Base-by-base conservation (phyloP, 1,140 invertebrate species). In the Charaxes varanes region DNA sequence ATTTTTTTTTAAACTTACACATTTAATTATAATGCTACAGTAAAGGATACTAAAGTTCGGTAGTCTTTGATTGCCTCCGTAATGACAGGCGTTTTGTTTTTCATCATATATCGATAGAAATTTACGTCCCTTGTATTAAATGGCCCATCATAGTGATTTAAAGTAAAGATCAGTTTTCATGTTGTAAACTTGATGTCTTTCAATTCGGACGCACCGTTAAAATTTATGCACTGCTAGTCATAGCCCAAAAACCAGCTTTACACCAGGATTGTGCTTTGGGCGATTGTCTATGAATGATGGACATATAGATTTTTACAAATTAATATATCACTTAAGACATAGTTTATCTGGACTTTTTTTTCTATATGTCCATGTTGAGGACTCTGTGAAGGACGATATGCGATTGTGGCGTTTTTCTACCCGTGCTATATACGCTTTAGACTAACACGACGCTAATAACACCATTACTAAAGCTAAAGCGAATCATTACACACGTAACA, bases 211-310 rank as follows among this genome's bases (percentile, higher is more conserved):
- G n/a, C n/a, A n/a, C n/a, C n/a, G 11, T 6, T 15, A 7, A 23
- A 12, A 34, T 43, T 52, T 41, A 46, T 49, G 57, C 43, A 63
- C 31, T 50, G 38, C 53, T 43, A 55, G 46, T 63, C 55, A 53
- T 52, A 18, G 41, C 55, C 51, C 46, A 48, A 30, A 19, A 49
- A 28, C 32, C 43, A 30, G 51, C 41, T 41, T 53, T 16, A 33
- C 27, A 37, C 22, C 32, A 41, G 35, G 41, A 28, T 48, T 51
- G 59, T 53, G 62, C 60, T 66, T 63, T 56, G 65, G 69, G 55
- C 54, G 47, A 59, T 67, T 74, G 70, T 71, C 67, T 74, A 65
- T 74, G 70, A 64, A 36, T 50, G 27, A 41, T 56, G 43, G 48
- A 48, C 41, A 36, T 56, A 48, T 52, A 48, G 53, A 48, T 41